Conservation (phyloP, 2,113 vertebrate species). For the Coptodon rendalli region DNA sequence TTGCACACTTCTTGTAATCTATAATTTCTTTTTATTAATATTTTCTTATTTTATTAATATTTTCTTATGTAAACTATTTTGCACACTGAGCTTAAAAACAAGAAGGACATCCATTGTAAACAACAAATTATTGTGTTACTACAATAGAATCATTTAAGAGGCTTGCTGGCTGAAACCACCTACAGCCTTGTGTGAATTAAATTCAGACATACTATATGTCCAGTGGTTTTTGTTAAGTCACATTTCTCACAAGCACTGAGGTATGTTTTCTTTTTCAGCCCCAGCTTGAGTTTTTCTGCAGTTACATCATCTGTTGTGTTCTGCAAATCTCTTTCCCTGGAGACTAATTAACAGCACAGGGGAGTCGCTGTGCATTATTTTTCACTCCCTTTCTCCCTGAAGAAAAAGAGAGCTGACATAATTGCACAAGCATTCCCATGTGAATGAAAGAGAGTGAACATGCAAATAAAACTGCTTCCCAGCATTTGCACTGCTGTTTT, state of each 20-base stretch:
- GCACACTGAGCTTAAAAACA: not conserved
- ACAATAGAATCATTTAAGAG: not conserved
- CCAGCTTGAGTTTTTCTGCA: not conserved
- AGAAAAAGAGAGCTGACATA: not conserved
- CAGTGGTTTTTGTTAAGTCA: not conserved
- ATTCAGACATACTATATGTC: not conserved
- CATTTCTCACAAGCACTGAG: not conserved
- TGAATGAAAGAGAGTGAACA: conserved; percentile 4
- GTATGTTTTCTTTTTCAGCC: not conserved
- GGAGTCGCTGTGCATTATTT: not conserved
- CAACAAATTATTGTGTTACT: not conserved
- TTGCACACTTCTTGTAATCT: not conserved
- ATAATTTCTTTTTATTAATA: not conserved
- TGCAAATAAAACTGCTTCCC: not conserved
- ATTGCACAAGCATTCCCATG: not conserved
- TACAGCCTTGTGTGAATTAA: not conserved
- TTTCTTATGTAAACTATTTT: not conserved
- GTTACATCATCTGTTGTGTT: not conserved
- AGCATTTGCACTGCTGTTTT: not conserved
- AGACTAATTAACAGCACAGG: not conserved
- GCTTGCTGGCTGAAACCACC: not conserved
- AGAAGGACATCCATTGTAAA: not conserved
- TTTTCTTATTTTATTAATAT: not conserved
- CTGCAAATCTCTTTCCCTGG: not conserved
- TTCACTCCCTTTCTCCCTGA: not conserved